Evolutionary conservation across 2,797 vertebrate species (phyloP).

Genomic region (Huso huso): DNA sequence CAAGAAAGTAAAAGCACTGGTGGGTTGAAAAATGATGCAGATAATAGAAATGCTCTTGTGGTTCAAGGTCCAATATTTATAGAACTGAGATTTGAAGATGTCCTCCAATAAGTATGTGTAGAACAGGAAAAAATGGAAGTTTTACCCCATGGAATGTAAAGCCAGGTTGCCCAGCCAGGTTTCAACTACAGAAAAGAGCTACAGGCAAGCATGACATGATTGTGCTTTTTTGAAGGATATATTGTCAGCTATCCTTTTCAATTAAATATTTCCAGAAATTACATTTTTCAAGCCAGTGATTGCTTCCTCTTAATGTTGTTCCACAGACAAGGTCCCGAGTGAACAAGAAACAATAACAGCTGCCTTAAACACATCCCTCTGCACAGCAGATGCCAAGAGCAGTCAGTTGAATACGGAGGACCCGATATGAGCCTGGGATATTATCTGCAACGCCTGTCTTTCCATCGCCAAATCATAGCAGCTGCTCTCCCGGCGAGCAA

Average conservation of each 20-base stretch:
- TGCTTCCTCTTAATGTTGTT: not conserved
- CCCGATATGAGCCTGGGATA: slow-evolving; percentile 22
- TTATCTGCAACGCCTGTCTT: slow-evolving; percentile 33
- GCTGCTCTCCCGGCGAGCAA: not conserved
- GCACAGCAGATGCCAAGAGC: slow-evolving; percentile 40
- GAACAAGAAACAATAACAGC: not conserved
- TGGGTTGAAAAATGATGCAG: slow-evolving; percentile 7
- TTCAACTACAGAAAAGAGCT: slow-evolving; percentile 36
- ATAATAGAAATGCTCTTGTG: not conserved
- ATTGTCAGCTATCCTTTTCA: too few relatives aligned
- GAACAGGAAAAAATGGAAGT: too few relatives aligned
- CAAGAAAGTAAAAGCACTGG: slow-evolving; percentile 27
- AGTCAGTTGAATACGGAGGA: slow-evolving; percentile 42
- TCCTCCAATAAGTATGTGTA: too few relatives aligned
- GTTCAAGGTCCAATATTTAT: too few relatives aligned
- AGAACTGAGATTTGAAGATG: too few relatives aligned
- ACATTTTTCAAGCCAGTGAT: too few relatives aligned
- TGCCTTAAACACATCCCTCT: not conserved
- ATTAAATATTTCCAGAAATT: too few relatives aligned
- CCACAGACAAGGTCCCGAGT: not conserved
- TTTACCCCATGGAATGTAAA: not conserved
- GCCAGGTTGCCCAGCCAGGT: slow-evolving; percentile 9
- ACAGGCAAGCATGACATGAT: slow-evolving; percentile 31
- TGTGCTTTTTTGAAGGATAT: too few relatives aligned
- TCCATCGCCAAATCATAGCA: slow-evolving; percentile 11